These are phyloP conservation scores for Dysdera silvatica DNA, from an alignment of 1,140 invertebrate species.

Conservation along the genomic window DNA sequence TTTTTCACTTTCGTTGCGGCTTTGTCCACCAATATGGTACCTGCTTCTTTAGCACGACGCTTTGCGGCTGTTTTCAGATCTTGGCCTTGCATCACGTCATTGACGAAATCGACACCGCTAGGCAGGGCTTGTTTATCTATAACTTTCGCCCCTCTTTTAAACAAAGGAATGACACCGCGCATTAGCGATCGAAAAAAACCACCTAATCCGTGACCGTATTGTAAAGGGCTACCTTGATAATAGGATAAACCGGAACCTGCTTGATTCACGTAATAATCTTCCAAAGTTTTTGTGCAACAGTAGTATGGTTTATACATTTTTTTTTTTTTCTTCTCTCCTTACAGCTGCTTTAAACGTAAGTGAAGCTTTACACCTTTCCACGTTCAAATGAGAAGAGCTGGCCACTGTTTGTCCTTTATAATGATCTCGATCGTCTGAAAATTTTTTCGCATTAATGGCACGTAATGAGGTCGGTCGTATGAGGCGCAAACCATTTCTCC, in stretches of 20 bases:
- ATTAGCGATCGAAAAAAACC: not conserved
- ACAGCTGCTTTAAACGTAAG: no score
- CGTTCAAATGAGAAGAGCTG: no score
- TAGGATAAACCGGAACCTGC: not conserved
- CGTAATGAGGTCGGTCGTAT: no score
- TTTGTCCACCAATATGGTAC: not conserved
- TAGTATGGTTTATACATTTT: no score
- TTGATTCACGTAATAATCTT: conserved; percentile 2
- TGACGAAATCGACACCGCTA: not conserved
- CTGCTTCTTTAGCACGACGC: not conserved
- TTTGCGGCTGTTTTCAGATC: not conserved
- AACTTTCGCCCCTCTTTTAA: not conserved
- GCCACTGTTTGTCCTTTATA: no score
- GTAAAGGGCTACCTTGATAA: not conserved
- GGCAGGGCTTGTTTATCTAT: not conserved
- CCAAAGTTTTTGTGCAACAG: not conserved
- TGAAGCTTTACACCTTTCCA: no score
- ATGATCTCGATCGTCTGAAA: no score
- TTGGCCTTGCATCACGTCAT: not conserved
- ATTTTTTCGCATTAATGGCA: no score
- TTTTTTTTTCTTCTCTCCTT: no score
- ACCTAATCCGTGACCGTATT: not conserved
- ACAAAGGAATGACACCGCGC: not conserved
- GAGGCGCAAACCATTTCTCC: no score
- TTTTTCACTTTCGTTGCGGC: not conserved